Conservation (phyloP, 2,113 vertebrate species). For the Lamprotornis superbus region DNA sequence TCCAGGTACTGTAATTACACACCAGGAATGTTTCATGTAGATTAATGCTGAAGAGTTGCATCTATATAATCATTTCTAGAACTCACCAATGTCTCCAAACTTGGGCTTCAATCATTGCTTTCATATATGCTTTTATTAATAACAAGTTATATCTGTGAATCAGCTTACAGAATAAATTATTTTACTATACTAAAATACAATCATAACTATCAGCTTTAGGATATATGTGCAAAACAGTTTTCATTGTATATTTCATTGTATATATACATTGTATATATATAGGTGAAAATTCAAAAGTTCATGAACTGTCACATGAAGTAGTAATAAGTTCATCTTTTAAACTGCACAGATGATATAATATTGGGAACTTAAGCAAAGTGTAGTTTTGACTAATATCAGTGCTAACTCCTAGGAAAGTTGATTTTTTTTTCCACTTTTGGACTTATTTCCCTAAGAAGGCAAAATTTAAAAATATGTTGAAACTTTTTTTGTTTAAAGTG, state of each 20-base stretch:
- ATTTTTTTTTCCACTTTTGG: background rate
- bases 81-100: background rate
- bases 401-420: background rate
- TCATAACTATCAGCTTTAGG: background rate
- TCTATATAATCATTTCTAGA: background rate
- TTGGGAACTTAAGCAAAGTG: background rate
- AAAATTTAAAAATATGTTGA: background rate
- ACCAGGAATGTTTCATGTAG: rapidly evolving
- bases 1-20: background rate
- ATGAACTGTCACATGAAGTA: background rate
- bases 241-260: background rate
- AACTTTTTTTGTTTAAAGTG: background rate
- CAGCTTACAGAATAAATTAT: background rate
- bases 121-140: background rate
- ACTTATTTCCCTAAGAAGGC: background rate
- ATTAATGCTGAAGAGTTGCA: background rate
- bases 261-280: no score
- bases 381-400: background rate
- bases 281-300: background rate
- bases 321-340: background rate
- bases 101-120: background rate
- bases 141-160: background rate
- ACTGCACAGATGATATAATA: background rate
- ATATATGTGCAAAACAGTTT: background rate
- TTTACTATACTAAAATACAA: background rate